Base-by-base conservation (phyloP, 1,140 invertebrate species). In the Mylabris phalerata region DNA sequence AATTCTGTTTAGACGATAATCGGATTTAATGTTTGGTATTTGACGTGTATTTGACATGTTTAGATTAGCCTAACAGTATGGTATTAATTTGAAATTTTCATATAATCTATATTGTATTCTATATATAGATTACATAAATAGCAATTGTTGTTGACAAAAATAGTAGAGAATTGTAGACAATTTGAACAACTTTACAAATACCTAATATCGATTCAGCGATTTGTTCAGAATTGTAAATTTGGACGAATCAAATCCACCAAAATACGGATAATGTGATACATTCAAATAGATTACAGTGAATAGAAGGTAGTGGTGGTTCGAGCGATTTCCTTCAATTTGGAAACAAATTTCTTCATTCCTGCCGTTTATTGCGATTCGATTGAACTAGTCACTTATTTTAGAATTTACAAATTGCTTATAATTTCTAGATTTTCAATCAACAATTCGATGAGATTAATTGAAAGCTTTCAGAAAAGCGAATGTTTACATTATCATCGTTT, bases 401-500 rank as follows among this genome's bases (percentile, higher is more conserved):
- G 51, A 59, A 51, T 59, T 54, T 60, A 41, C 52, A 27, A 51
- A 46, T 19, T 1, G 1, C 19, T 19, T 19, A 19, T 19, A 50
- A 49, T 60, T 60, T 60, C 44, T 60, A 54, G 32, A 52, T 60
- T 48, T 60, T 60, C 55, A 52, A 45, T 39, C 50, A 27, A 9
- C 58, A 50, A 60, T n/a, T n/a, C n/a, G n/a, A n/a, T 60, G 24
- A 48, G 51, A 50, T 60, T 60, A 60, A 40, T 38, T 41, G 46
- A 60, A 60, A 60, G 51, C 58, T 60, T 60, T 60, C 48, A 60
- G 50, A 32, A 50, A 48, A 41, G 50, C 40, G 38, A 7, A 39
- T 39, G 48, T 41, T 39, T 41, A 41, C 32, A 39, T 24, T 38
- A 42, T 39, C 49, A 41, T 40, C 38, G 25, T 26, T 32, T 32